phyloP scores from a whole-genome alignment of 2,888 invertebrate genomes.

The Drosophila borborema region DNA sequence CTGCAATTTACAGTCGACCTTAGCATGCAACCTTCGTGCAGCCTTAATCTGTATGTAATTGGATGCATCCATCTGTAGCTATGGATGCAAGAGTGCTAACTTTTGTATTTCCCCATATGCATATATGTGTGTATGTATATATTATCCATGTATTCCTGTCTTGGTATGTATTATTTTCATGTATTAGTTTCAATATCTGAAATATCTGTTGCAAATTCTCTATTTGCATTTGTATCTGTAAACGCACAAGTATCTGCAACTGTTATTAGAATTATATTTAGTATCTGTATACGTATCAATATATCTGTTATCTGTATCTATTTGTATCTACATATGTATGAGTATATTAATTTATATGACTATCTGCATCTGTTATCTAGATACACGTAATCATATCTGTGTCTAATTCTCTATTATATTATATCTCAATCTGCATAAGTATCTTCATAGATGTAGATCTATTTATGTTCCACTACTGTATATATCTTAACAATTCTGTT shows the following conservation, averaged over 20 bases:
- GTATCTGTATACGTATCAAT: not conserved
- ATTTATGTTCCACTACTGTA: not conserved
- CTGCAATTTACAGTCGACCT: constrained; percentile 5
- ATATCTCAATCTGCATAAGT: not conserved
- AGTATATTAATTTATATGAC: not conserved
- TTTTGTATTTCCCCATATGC: not conserved
- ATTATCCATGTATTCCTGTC: too few relatives aligned
- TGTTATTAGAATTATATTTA: not conserved
- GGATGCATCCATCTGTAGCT: not conserved
- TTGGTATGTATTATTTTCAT: too few relatives aligned
- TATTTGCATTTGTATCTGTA: not conserved
- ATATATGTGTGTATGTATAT: not conserved
- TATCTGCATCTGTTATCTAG: not conserved
- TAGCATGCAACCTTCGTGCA: not conserved
- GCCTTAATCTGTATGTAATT: not conserved
- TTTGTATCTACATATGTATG: not conserved
- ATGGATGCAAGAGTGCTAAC: too few relatives aligned
- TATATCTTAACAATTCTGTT: not conserved
- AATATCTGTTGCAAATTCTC: not conserved
- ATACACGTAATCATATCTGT: not conserved
- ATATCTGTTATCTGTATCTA: not conserved
- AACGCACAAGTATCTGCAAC: not conserved
- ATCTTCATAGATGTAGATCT: too few relatives aligned
- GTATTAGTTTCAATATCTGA: not conserved
- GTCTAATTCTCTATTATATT: not conserved